phyloP scores from a whole-genome alignment of 2,888 invertebrate species.

The Nephrotoma appendiculata region DNA sequence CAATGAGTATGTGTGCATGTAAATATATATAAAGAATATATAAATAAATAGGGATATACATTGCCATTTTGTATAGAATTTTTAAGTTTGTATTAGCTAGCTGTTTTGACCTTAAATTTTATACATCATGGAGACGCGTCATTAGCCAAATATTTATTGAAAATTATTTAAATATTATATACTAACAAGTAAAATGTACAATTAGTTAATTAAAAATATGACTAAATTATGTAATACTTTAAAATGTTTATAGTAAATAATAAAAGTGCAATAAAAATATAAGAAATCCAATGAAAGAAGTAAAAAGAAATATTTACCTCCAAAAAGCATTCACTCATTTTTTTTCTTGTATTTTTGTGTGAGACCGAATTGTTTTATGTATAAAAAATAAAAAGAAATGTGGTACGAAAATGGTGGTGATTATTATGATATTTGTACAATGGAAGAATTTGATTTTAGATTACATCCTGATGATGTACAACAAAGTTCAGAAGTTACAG shows the following conservation, averaged over 20 bases:
- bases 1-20: neutral
- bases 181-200: neutral
- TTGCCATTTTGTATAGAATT: slow-evolving; percentile 5
- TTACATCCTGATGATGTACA: slow-evolving; percentile 16
- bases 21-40: neutral
- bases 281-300: neutral
- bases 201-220: neutral
- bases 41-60: neutral
- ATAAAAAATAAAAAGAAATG: slow-evolving; percentile 1
- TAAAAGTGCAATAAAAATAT: slow-evolving; percentile 1
- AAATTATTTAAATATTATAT: neutral
- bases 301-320: slow-evolving; percentile 1
- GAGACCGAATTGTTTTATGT: neutral
- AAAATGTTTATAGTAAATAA: neutral
- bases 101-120: slow-evolving; percentile 5
- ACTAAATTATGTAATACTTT: neutral
- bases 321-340: neutral
- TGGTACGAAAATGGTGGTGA: slow-evolving; percentile 6
- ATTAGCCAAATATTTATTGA: slow-evolving; percentile 1
- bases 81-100: neutral
- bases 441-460: slow-evolving; percentile 14
- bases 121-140: slow-evolving; percentile 1
- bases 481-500: slow-evolving; percentile 17
- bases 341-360: neutral
- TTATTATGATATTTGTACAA: slow-evolving; percentile 5